phyloP scores from a whole-genome alignment of 2,113 vertebrate species.

The Opisthocomus hoazin region DNA sequence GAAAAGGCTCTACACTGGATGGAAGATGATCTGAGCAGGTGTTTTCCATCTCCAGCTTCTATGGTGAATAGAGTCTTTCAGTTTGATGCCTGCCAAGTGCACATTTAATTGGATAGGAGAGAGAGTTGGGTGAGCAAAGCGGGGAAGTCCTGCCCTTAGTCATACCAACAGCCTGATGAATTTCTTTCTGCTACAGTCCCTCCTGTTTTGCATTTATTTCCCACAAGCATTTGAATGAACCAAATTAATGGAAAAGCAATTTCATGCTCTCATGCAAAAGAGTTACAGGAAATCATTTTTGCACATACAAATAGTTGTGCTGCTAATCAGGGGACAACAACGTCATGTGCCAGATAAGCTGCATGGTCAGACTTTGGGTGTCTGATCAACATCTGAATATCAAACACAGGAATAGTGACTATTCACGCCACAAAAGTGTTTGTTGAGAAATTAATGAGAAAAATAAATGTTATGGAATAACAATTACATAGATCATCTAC shows the following conservation, averaged over 20 bases:
- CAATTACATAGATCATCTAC: neutral
- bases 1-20: neutral
- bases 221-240: neutral
- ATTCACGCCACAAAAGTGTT: fast-evolving
- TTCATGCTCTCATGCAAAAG: neutral
- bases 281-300: neutral
- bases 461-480: neutral
- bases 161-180: neutral
- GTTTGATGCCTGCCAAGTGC: slow-evolving; percentile 24
- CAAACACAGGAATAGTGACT: neutral
- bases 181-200: neutral
- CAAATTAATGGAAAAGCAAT: neutral
- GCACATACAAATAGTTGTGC: neutral
- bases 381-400: neutral
- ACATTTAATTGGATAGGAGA: slow-evolving; percentile 24
- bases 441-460: neutral
- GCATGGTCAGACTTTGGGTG: neutral
- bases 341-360: neutral
- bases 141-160: neutral
- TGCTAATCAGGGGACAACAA: neutral
- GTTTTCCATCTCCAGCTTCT: slow-evolving; percentile 49
- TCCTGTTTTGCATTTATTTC: neutral
- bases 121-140: neutral
- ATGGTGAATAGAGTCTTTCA: neutral
- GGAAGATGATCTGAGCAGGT: slow-evolving; percentile 22